Conservation (phyloP, 2,113 vertebrate species). For the Plecotus auritus region DNA sequence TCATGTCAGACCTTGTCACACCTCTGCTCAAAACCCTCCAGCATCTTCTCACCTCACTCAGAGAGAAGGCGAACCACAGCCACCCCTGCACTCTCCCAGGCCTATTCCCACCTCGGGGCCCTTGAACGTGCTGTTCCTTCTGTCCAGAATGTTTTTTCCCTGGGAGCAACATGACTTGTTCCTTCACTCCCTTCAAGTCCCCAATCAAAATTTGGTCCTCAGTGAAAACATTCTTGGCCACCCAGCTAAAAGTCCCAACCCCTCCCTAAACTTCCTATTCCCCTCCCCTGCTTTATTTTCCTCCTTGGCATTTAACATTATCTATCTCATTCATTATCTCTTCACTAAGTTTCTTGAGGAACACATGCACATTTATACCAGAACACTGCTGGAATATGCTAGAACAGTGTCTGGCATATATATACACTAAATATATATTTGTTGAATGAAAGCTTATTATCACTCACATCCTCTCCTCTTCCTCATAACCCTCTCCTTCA, state of each 20-base stretch:
- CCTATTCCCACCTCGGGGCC: not conserved
- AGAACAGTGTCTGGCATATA: not conserved
- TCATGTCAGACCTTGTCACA: rapidly evolving
- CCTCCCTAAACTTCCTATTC: not conserved
- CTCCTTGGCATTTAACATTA: not conserved
- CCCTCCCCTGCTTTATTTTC: not conserved
- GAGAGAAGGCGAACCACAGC: not conserved
- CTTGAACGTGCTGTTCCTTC: not conserved
- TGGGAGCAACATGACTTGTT: not conserved
- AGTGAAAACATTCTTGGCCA: not conserved
- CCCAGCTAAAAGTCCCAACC: not conserved
- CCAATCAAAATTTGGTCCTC: not conserved
- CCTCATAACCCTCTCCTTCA: not conserved
- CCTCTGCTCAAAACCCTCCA: not conserved
- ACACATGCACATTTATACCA: not conserved
- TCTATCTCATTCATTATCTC: not conserved
- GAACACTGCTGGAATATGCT: not conserved
- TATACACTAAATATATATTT: not conserved
- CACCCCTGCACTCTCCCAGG: too few relatives aligned
- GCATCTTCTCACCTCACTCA: not conserved
- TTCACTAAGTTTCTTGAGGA: not conserved
- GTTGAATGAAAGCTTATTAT: not conserved
- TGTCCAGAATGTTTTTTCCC: not conserved
- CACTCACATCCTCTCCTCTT: not conserved
- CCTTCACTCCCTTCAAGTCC: not conserved